Base-by-base conservation (phyloP, 2,888 invertebrate genomes). In the Biston betularia region DNA sequence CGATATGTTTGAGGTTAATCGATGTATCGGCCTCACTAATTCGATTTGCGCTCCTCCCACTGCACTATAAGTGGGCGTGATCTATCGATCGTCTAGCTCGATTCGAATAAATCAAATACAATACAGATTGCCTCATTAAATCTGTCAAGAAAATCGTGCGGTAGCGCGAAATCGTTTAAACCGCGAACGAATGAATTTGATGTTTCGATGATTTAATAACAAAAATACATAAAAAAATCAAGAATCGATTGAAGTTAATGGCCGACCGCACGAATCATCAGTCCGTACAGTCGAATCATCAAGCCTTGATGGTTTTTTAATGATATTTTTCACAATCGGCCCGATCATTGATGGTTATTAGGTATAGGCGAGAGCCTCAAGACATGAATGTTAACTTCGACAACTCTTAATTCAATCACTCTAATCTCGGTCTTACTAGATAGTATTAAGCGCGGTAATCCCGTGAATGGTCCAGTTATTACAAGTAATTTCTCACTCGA, bases 291-390 rank as follows among this genome's bases (percentile, higher is more conserved):
- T 88, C 89, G 88, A 92, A 93, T 92, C 92, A 91, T 92, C 92
- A 89, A 86, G 83, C 88, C 82, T 90, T 94, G 94, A 94, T 94
- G 93, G 91, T 92, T 93, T 94, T 94, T 94, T 94, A 94, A 94
- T 94, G 94, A 94, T 94, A 94, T 94, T 93, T 94, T 94, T 94
- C 93, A 93, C 93, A 93, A 93, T 93, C 92, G 92, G 86, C 72
- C 83, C 89, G 91, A 93, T 93, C 92, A 92, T 92, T 90, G 92
- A 89, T 88, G 91, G 93, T 89, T 93, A 91, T 92, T 93, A 92
- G 91, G 89, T 90, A 89, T 89, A 90, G 89, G 85, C 86, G 82
- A 87, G 81, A 83, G 89, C 89, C 89, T 82, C 87, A 79, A 90
- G 89, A 88, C 87, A 87, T 85, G 85, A 80, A 80, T 80, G 79